Evolutionary conservation across 2,797 vertebrate species (phyloP).

Genomic region (Notamacropus eugenii): DNA sequence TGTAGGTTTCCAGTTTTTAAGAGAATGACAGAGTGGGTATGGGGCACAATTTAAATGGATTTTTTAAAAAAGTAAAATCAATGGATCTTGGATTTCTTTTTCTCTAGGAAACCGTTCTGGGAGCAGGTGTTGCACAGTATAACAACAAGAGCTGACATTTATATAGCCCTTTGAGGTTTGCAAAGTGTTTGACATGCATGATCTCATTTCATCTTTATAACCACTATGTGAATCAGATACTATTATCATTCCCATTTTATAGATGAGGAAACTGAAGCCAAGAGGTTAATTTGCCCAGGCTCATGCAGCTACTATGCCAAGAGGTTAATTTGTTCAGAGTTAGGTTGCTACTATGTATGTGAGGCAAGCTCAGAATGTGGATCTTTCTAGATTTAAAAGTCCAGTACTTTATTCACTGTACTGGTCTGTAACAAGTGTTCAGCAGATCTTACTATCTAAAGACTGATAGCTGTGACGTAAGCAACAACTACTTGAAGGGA

Average conservation of each 20-base stretch:
- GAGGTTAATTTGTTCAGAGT: not conserved
- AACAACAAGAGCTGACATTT: not conserved
- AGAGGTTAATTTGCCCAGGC: not conserved
- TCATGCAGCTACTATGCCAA: not conserved
- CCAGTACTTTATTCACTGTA: not conserved
- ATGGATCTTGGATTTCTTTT: not conserved
- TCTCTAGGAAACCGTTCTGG: not conserved
- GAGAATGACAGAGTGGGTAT: not conserved
- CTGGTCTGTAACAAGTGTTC: not conserved
- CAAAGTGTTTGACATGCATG: not conserved
- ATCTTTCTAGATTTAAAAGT: not conserved
- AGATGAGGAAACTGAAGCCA: not conserved
- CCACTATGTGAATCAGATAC: not conserved
- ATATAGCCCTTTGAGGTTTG: not conserved
- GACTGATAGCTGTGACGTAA: not conserved
- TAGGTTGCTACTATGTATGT: not conserved
- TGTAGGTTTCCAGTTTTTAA: constrained; percentile 8
- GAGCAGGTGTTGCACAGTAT: not conserved
- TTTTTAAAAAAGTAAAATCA: constrained; percentile 22
- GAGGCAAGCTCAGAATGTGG: not conserved
- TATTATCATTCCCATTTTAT: not conserved
- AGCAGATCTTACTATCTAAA: not conserved
- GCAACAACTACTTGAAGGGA: not conserved
- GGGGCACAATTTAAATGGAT: not conserved
- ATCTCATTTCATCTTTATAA: not conserved